Conservation (phyloP, 2,113 vertebrate genomes). For the Hyperopisus bebe region DNA sequence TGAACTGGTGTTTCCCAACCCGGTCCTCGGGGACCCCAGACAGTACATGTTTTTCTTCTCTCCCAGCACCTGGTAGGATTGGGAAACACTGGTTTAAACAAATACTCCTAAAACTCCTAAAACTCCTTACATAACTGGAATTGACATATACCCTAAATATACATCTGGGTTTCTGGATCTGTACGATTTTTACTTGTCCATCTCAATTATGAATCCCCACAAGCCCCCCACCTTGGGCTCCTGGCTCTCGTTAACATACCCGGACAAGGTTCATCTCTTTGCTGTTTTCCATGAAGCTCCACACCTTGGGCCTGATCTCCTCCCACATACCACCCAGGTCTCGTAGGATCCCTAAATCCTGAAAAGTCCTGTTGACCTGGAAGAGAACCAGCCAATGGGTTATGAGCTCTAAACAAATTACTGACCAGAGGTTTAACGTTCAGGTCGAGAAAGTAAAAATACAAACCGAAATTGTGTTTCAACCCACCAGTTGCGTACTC, state of each 20-base stretch:
- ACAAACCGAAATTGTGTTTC: no score
- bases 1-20: not conserved
- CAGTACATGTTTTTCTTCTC: not conserved
- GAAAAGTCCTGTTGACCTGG: slow-evolving; percentile 94
- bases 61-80: not conserved
- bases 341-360: slow-evolving; percentile 84
- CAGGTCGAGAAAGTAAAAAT: not conserved
- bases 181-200: not conserved
- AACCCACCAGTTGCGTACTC: not conserved
- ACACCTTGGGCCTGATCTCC: slow-evolving; percentile 82
- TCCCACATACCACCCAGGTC: slow-evolving; percentile 93
- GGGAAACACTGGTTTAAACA: not conserved
- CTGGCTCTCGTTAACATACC: slow-evolving; percentile 54
- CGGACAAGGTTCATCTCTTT: slow-evolving; percentile 81
- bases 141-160: not conserved
- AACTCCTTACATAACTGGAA: not conserved
- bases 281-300: slow-evolving; percentile 86
- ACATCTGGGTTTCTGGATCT: not conserved
- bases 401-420: not conserved
- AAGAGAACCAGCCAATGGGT: not conserved
- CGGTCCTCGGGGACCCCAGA: not conserved
- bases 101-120: not conserved
- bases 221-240: not conserved
- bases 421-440: not conserved
- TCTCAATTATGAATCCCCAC: not conserved